Evolutionary conservation across 2,113 vertebrate genomes (phyloP).

Genomic region (Cromileptes altivelis): DNA sequence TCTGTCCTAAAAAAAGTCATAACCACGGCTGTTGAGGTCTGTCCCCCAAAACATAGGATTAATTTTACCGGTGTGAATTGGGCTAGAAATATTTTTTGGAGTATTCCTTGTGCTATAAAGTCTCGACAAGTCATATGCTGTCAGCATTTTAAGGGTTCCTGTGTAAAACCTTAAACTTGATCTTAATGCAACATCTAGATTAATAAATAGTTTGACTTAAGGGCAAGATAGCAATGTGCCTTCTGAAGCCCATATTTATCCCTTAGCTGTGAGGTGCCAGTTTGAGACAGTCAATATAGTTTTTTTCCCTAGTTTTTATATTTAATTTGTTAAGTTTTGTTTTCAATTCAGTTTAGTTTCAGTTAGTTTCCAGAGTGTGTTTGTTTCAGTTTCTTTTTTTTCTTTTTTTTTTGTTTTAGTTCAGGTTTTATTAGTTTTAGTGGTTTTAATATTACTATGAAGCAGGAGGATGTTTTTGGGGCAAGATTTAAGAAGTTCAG

Average conservation of each 20-base stretch:
- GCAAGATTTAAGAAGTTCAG: no score
- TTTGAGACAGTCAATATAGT: background rate
- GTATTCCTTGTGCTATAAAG: background rate
- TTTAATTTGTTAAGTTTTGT: no score
- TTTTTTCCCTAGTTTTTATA: background rate
- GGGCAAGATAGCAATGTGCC: background rate
- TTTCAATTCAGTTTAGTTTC: no score
- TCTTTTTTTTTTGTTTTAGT: no score
- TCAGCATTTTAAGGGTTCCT: background rate
- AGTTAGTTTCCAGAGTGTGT: no score
- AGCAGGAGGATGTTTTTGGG: no score
- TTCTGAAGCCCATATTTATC: background rate
- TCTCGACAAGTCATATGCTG: background rate
- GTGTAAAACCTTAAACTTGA: background rate
- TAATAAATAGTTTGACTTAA: background rate
- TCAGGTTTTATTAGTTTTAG: no score
- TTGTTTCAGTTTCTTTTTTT: no score
- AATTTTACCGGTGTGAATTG: background rate
- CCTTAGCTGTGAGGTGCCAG: background rate
- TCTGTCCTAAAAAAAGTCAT: slow-evolving; percentile 32
- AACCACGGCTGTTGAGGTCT: background rate
- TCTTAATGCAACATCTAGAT: background rate
- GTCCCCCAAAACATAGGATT: background rate
- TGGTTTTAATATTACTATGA: no score
- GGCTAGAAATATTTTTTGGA: background rate